A percentile compares a stretch with the other conserved stretches of the same genome.
Evolutionary conservation across 1,140 invertebrate species (phyloP).

Genomic region (Pomacea maculata): DNA sequence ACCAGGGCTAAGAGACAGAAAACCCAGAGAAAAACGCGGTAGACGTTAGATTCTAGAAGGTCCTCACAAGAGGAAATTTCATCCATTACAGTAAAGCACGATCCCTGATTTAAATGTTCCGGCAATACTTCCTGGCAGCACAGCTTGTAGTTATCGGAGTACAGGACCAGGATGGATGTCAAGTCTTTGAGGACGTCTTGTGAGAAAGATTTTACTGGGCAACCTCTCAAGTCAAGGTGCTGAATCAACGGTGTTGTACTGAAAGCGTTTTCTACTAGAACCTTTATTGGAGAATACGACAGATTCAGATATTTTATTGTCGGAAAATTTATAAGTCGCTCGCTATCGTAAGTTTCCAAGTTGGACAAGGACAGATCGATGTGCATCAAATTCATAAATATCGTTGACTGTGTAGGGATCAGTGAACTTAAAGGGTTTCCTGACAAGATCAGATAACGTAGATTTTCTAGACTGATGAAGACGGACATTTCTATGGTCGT

Average conservation of each 20-base stretch:
- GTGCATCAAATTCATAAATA: no score
- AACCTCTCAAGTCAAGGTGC: background rate
- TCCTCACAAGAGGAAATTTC: conserved; percentile 7
- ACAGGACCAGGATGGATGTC: background rate
- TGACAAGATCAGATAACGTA: background rate
- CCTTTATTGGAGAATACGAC: background rate
- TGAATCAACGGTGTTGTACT: background rate
- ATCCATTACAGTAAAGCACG: background rate
- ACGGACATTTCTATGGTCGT: background rate
- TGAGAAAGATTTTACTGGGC: no score
- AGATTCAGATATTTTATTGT: background rate
- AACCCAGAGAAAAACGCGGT: conserved; percentile 31
- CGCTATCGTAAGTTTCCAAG: background rate
- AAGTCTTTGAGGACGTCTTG: background rate
- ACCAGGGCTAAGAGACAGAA: conserved; percentile 28
- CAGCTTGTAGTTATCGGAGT: background rate
- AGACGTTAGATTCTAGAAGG: background rate
- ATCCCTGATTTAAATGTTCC: background rate
- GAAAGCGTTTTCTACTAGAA: background rate
- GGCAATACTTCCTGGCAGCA: background rate
- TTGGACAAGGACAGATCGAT: background rate
- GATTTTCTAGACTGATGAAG: background rate
- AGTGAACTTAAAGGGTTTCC: background rate
- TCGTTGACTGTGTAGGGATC: background rate
- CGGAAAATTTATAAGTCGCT: background rate